Evolutionary conservation across 1,140 invertebrate species (phyloP), one percentile per base, ranked within the genome.

Genomic region (Drosophila punjabiensis): DNA sequence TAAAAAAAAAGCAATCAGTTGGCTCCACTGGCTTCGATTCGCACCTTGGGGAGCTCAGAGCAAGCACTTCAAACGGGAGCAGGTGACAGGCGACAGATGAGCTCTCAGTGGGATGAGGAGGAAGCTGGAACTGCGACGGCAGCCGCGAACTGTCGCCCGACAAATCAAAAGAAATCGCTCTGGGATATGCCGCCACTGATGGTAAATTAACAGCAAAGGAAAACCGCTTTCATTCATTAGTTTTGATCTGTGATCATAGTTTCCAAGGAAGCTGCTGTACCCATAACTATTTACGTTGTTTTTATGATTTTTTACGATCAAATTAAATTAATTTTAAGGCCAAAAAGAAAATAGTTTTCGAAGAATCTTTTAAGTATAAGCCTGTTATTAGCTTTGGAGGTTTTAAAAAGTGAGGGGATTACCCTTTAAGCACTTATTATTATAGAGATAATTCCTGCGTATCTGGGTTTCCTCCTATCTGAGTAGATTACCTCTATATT

Each of bases 11-110:
- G 65, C 76, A 79, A 79, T 78, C 75, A 63, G 59, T 61, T 33
- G 56, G 35, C 63, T 68, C 30, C 39, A 28, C 50, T 37, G 37
- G 45, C 35, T 55, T 37, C 58, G 76, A 69, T 74, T 62, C 53
- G 76, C 75, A 79, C 84, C 85, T 85, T 78, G 53, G 84, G 84
- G 84, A 74, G 71, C 68, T 73, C 16, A n/a, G 11, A 37, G 32
- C 24, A 18, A 53, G 16, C 71, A 74, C 69, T 64, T 79, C 76
- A 79, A 79, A 79, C 60, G 66, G 67, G 76, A 79, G 76, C 76
- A 79, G 50, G 58, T 79, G 76, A 79, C 76, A 79, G 75, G 76
- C 76, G 76, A 79, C 76, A 78, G 76, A 79, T 79, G 58, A 43
- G 53, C 50, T 43, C 48, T 35, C 65, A 24, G 35, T 37, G 43